These are phyloP conservation scores for Gymnothorax reevesii DNA, from an alignment of 2,797 vertebrate species.

Conservation along the genomic window DNA sequence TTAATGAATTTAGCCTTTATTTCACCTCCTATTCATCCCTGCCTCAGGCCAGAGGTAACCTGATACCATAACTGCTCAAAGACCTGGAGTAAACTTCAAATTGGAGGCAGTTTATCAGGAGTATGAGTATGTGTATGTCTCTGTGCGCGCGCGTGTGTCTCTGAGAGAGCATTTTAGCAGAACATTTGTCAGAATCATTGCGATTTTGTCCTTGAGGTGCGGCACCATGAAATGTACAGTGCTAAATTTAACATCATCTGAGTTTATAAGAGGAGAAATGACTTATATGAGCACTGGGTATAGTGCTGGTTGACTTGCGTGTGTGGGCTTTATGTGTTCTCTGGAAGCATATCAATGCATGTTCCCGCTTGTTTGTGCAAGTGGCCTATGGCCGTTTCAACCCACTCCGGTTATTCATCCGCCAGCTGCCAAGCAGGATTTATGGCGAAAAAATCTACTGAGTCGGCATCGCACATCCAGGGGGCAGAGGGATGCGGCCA, in stretches of 20 bases:
- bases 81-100: background rate
- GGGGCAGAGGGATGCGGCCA: no score
- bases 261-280: background rate
- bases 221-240: no score
- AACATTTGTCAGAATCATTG: background rate
- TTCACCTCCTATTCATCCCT: conserved; percentile 34
- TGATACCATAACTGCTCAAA: no score
- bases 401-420: conserved; percentile 11
- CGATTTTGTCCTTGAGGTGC: background rate
- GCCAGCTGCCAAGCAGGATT: background rate
- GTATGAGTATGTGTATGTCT: background rate
- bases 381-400: no score
- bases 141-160: background rate
- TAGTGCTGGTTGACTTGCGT: no score
- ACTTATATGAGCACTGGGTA: no score
- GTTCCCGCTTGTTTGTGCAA: background rate
- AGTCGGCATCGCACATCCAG: background rate
- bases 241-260: no score
- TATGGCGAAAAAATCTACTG: background rate
- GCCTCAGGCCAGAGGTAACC: background rate
- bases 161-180: background rate
- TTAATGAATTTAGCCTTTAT: conserved; percentile 57
- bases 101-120: background rate
- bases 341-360: background rate
- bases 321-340: no score